Percentiles rank a stretch among this genome's conserved stretches.
Evolutionary conservation across 2,113 vertebrate genomes (phyloP).

Genomic region (Tragulus kanchil): DNA sequence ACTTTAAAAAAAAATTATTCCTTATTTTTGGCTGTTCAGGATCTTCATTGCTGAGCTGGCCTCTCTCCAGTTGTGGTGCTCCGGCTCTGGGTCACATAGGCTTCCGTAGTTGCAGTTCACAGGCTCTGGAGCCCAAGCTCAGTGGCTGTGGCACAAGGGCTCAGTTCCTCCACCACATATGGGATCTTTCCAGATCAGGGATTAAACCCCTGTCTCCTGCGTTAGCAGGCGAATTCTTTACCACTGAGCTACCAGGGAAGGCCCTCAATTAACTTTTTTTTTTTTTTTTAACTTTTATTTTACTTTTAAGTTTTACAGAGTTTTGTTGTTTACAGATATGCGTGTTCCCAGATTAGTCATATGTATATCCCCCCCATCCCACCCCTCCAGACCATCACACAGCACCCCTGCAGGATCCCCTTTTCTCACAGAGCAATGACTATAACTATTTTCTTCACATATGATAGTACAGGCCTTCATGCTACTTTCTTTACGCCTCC

Average conservation of each 20-base stretch:
- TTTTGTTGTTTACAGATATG: too few species aligned
- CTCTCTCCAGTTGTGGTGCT: background rate
- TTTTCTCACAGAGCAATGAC: too few species aligned
- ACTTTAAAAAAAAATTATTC: background rate
- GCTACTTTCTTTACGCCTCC: background rate
- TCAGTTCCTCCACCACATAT: background rate
- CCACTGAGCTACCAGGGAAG: background rate
- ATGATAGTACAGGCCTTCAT: too few species aligned
- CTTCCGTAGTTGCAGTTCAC: background rate
- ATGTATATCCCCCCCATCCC: too few species aligned
- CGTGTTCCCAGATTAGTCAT: too few species aligned
- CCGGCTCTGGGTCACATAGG: background rate
- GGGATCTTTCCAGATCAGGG: background rate
- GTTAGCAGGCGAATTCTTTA: background rate
- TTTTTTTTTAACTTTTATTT: too few species aligned
- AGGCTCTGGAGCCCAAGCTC: background rate
- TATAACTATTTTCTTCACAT: too few species aligned
- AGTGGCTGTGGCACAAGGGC: background rate
- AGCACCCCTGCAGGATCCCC: too few species aligned
- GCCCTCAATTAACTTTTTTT: constrained; percentile 2
- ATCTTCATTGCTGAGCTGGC: background rate
- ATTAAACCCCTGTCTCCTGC: background rate
- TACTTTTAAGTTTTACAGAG: too few species aligned
- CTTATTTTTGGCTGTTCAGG: background rate
- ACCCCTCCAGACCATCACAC: too few species aligned